Evolutionary conservation across 2,113 vertebrate species (phyloP).

Genomic region (Nyctereutes procyonoides): DNA sequence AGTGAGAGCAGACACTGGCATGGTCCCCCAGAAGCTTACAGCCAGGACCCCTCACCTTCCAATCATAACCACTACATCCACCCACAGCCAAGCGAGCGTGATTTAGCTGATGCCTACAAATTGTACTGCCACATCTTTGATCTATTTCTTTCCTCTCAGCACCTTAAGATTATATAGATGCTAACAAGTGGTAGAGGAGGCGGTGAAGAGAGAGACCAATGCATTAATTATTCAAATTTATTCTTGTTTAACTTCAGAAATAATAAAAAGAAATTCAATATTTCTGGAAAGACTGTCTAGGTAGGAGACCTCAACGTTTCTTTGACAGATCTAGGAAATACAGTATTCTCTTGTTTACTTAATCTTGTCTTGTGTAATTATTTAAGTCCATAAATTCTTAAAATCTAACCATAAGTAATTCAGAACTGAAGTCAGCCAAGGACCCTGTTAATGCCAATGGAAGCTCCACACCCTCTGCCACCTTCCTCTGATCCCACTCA

Average conservation of each 20-base stretch:
- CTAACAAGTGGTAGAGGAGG: constrained; percentile 60
- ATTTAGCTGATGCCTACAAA: background rate
- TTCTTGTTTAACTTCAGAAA: constrained; percentile 71
- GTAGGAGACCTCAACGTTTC: constrained; percentile 60
- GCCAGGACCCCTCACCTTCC: background rate
- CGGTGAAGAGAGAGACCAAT: background rate
- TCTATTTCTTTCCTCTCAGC: background rate
- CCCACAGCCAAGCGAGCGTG: background rate
- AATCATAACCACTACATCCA: background rate
- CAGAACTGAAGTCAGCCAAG: constrained; percentile 6
- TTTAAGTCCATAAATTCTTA: constrained; percentile 62
- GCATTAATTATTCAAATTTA: constrained; percentile 53
- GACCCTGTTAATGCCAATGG: rapidly evolving
- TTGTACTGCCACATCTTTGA: background rate
- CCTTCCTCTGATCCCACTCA: background rate
- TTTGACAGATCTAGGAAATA: constrained; percentile 65
- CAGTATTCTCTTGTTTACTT: constrained; percentile 58
- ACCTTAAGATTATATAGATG: background rate
- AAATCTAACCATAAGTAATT: constrained; percentile 52
- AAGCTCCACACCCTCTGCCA: background rate
- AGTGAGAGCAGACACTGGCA: background rate
- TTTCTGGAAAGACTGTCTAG: constrained; percentile 71
- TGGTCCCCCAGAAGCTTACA: background rate
- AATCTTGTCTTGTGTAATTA: constrained; percentile 50
- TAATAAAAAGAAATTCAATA: constrained; percentile 77